These are phyloP conservation scores for Acarapis woodi DNA, from an alignment of 1,140 invertebrate genomes.

Conservation along the genomic window DNA sequence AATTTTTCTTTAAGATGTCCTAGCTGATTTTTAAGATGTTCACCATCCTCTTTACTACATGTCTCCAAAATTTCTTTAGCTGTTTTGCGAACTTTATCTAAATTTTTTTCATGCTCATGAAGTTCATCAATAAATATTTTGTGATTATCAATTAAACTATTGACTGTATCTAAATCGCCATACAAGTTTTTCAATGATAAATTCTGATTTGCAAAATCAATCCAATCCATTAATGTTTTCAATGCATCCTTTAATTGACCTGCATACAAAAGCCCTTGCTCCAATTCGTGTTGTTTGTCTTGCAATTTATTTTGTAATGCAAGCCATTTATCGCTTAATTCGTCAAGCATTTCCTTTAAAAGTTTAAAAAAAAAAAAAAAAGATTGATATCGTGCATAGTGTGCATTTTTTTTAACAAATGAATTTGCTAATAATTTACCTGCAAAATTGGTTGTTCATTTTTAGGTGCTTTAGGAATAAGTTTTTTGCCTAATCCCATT, in stretches of 20 bases:
- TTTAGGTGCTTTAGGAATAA: conserved; percentile 81
- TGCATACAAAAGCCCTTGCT: conserved; percentile 71
- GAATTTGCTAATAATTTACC: too few species aligned
- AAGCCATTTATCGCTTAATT: conserved; percentile 82
- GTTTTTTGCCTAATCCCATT: conserved; percentile 55
- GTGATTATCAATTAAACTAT: conserved; percentile 66
- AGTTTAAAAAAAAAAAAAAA: too few species aligned
- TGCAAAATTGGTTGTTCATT: conserved; percentile 49
- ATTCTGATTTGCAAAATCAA: conserved; percentile 43
- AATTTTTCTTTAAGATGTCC: conserved; percentile 52
- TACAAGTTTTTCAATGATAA: conserved; percentile 58
- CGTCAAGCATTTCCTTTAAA: conserved; percentile 55
- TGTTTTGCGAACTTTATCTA: conserved; percentile 60
- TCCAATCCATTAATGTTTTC: conserved; percentile 71
- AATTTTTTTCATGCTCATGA: conserved; percentile 49
- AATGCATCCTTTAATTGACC: conserved; percentile 90
- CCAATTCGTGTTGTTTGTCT: conserved; percentile 66
- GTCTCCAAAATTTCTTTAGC: conserved; percentile 60
- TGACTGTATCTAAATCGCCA: conserved; percentile 85
- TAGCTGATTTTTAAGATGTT: conserved; percentile 44
- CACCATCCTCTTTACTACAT: conserved; percentile 41
- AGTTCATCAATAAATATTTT: conserved; percentile 72
- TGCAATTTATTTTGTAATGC: conserved; percentile 75
- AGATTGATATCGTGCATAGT: too few species aligned
- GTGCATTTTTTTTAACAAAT: too few species aligned